phyloP scores from a whole-genome alignment of 2,888 invertebrate species.

The Anaspis maculata region DNA sequence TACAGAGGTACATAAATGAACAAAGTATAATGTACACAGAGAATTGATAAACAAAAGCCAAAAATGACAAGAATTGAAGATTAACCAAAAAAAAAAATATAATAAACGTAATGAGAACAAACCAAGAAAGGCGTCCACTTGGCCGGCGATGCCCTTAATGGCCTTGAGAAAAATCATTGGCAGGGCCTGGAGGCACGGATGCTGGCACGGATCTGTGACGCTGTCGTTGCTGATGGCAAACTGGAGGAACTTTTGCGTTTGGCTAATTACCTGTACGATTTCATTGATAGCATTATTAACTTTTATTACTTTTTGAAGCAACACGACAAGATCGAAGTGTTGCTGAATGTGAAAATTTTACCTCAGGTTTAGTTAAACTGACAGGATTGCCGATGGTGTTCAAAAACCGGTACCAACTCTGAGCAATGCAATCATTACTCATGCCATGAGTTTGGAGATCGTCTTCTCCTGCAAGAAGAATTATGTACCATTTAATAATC shows the following conservation, averaged over 20 bases:
- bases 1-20: no score
- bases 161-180: slow-evolving; percentile 90
- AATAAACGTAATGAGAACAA: no score
- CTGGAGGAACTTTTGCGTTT: slow-evolving; percentile 67
- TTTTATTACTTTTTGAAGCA: slow-evolving; percentile 4
- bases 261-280: slow-evolving; percentile 43
- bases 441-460: slow-evolving; percentile 81
- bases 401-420: slow-evolving; percentile 92
- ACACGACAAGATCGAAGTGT: no score
- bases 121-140: slow-evolving; percentile 95
- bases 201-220: slow-evolving; percentile 81
- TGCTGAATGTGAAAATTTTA: no score
- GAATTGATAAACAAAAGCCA: no score
- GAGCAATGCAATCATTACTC: slow-evolving; percentile 83
- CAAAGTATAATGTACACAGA: no score
- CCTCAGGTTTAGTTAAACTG: slow-evolving; percentile 78
- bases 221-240: slow-evolving; percentile 71
- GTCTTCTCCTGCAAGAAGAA: slow-evolving; percentile 63
- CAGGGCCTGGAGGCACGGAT: slow-evolving; percentile 74
- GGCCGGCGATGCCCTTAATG: slow-evolving; percentile 84
- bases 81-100: no score
- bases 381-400: slow-evolving; percentile 94
- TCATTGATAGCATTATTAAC: slow-evolving; percentile 4
- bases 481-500: no score
- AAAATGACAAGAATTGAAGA: no score